A percentile compares a stretch with the other conserved stretches of the same genome.
These are phyloP conservation scores for Pseudochirops cupreus DNA, from an alignment of 2,797 vertebrate species.

Conservation along the genomic window DNA sequence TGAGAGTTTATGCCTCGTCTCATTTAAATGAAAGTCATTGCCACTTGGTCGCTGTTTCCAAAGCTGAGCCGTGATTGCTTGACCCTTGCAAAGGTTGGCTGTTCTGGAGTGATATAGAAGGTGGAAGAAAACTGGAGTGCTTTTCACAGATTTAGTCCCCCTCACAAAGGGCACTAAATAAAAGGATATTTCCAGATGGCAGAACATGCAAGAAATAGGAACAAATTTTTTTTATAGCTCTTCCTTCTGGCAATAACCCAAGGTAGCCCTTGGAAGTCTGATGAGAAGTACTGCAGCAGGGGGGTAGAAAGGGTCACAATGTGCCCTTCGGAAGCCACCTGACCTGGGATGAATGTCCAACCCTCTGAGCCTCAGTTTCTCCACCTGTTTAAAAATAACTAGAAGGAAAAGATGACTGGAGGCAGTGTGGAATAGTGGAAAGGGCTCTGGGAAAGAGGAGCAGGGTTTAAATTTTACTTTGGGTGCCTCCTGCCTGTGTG, in stretches of 20 bases:
- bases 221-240: slow-evolving; percentile 62
- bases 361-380: background rate
- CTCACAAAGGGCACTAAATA: slow-evolving; percentile 69
- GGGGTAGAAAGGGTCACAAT: background rate
- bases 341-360: background rate
- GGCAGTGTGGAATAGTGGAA: background rate
- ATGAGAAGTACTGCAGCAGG: background rate
- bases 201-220: slow-evolving; percentile 75
- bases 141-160: slow-evolving; percentile 60
- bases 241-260: slow-evolving; percentile 49
- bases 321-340: slow-evolving; percentile 3
- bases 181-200: slow-evolving; percentile 76
- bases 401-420: background rate
- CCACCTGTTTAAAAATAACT: background rate
- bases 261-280: slow-evolving; percentile 17
- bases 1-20: slow-evolving; percentile 12
- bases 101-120: slow-evolving; percentile 44
- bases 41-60: slow-evolving; percentile 32
- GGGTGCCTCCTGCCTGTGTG: background rate
- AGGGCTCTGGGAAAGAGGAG: background rate
- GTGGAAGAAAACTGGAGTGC: slow-evolving; percentile 59
- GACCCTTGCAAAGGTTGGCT: slow-evolving; percentile 60
- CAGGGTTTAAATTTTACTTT: background rate
- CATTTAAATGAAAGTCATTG: slow-evolving; percentile 18
- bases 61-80: slow-evolving; percentile 38